These are phyloP conservation scores for Rhabditophanes sp. DNA, from an alignment of 2,888 invertebrate species.

Conservation along the genomic window DNA sequence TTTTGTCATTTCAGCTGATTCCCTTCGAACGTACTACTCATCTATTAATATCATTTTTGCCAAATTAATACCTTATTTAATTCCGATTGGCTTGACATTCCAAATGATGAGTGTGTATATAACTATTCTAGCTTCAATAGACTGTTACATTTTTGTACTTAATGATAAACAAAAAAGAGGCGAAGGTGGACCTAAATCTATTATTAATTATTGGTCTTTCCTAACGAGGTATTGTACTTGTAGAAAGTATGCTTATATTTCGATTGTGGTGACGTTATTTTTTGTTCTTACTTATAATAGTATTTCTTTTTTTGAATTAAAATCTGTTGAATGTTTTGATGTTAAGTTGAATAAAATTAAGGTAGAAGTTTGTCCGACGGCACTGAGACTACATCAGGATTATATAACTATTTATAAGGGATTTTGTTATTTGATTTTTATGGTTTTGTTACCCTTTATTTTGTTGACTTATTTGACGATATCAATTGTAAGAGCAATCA, in stretches of 20 bases:
- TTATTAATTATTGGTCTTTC: conserved; percentile 1
- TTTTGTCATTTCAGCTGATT: conserved; percentile 27
- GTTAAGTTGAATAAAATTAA: neutral
- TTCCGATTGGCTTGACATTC: conserved; percentile 27
- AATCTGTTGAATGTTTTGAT: conserved; percentile 10
- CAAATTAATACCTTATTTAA: conserved; percentile 23
- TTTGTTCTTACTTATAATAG: conserved; percentile 21
- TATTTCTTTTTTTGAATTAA: conserved; percentile 23
- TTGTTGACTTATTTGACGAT: conserved; percentile 2
- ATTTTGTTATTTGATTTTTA: conserved; percentile 4
- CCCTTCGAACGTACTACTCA: conserved; percentile 20
- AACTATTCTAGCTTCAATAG: conserved; percentile 28
- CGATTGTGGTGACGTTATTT: conserved; percentile 15
- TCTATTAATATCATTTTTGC: conserved; percentile 26
- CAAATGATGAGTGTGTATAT: conserved; percentile 33
- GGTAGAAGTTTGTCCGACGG: conserved; percentile 6
- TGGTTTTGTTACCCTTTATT: conserved; percentile 7
- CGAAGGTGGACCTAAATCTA: conserved; percentile 9
- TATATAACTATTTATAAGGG: conserved; percentile 3
- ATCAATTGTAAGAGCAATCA: conserved; percentile 4
- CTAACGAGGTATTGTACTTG: neutral
- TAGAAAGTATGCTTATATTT: conserved; percentile 3
- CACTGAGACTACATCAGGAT: conserved; percentile 1
- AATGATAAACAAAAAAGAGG: neutral
- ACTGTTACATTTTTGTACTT: conserved; percentile 25